These are phyloP conservation scores for Steromphala cineraria DNA, from an alignment of 2,888 invertebrate genomes.

Conservation along the genomic window DNA sequence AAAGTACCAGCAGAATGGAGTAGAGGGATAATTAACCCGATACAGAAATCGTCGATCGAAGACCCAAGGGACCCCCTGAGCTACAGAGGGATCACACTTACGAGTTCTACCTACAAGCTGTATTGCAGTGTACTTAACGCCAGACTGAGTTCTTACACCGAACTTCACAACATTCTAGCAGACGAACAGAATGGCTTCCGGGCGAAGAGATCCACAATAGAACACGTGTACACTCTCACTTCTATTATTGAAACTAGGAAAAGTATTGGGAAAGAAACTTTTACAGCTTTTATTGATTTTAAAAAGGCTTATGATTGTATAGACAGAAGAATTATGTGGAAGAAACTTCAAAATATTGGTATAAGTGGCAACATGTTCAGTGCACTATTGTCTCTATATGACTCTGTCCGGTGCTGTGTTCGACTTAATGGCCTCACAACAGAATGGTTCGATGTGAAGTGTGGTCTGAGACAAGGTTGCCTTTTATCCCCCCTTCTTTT, in stretches of 20 bases:
- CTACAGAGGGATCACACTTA: too few relatives aligned
- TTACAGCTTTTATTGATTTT: not conserved
- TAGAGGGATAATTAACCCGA: not conserved
- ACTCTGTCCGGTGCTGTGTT: too few relatives aligned
- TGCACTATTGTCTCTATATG: not conserved
- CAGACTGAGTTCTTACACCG: not conserved
- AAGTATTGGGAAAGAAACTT: not conserved
- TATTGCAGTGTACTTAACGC: not conserved
- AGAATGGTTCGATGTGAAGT: too few relatives aligned
- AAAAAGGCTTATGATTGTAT: too few relatives aligned
- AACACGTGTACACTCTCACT: not conserved
- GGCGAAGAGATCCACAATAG: not conserved
- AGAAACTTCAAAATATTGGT: not conserved
- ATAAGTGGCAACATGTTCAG: not conserved
- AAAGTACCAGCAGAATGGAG: not conserved
- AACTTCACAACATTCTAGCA: not conserved
- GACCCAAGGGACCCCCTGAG: too few relatives aligned
- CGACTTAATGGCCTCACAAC: too few relatives aligned
- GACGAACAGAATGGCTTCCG: conserved; percentile 5
- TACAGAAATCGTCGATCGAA: too few relatives aligned
- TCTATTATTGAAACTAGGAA: not conserved
- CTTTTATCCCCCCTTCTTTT: too few relatives aligned
- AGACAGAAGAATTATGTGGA: too few relatives aligned
- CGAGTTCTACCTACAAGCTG: not conserved
- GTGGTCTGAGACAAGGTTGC: too few relatives aligned